Base-by-base conservation (phyloP, 2,797 vertebrate species). In the Pyrrhura leucotis region DNA sequence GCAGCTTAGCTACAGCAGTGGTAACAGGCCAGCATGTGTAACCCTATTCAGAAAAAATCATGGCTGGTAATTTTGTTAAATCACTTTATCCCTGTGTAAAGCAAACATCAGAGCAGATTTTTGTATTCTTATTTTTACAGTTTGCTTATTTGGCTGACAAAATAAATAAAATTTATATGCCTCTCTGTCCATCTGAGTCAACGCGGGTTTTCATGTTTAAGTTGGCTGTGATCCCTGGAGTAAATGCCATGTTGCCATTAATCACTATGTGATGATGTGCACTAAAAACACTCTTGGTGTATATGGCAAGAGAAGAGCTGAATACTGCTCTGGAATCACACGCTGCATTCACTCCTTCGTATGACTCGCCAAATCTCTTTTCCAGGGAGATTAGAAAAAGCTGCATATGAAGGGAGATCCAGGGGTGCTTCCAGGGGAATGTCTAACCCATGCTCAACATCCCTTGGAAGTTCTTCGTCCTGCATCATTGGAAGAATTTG, bases 241-340 rank as follows among this genome's bases (percentile, higher is more conserved):
- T 93, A 89, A 95, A 95, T 93, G 93, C 94, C 92, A 40, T 58
- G 86, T 75, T 96, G 81, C 76, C 81, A 82, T 94, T 96, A 96
- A 96, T 95, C 89, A 90, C 78, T 50, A 33, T 39, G 81, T 45
- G 87, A 94, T 62, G 95, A 94, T 93, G 72, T 80, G 68, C 84
- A 74, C 86, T 92, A 88, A 85, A 93, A 95, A 14, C 86, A 77
- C 65, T 87, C 84, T 61, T 92, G 89, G 90, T 80, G 63, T 69
- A 88, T 84, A 80, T 73, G 84, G 88, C 56, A 76, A 56, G n/a
- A 76, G 80, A 76, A 69, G 66, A 88, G 51, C 80, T 85, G 45
- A 84, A 31, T n/a, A 9, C 67, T 67, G 15, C 74, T 93, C 47
- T 89, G 77, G 78, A 89, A 89, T 89, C 45, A 45, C 63, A 82